phyloP scores from a whole-genome alignment of 1,140 invertebrate genomes.

The Trinorchestia longiramus region DNA sequence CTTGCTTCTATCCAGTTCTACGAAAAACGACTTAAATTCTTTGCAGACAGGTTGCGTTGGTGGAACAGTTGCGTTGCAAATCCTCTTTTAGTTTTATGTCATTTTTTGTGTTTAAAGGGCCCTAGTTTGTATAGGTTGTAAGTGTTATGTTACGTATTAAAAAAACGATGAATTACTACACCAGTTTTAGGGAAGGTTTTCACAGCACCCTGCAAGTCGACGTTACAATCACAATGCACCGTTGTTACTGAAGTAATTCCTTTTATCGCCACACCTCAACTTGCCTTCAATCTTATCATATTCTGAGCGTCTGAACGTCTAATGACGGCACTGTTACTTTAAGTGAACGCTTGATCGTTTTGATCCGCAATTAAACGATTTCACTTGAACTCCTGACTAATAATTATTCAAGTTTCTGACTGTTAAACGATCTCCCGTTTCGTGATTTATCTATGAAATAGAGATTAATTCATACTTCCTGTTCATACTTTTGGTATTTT shows the following conservation, averaged over 20 bases:
- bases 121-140: neutral
- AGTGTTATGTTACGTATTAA: neutral
- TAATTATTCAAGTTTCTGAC: neutral
- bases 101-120: neutral
- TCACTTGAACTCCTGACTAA: neutral
- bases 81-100: too few relatives aligned
- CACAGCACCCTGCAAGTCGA: neutral
- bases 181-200: neutral
- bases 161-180: neutral
- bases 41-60: too few relatives aligned
- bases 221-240: neutral
- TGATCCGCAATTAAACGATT: neutral
- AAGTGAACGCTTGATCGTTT: neutral
- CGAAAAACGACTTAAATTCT: too few relatives aligned
- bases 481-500: too few relatives aligned
- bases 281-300: neutral
- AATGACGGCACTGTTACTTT: neutral
- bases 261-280: neutral
- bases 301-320: neutral
- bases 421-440: neutral
- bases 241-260: neutral
- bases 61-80: too few relatives aligned
- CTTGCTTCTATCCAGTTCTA: too few relatives aligned
- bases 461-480: neutral
- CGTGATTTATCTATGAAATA: neutral